phyloP scores from a whole-genome alignment of 1,140 invertebrate genomes.

The Carposina sasakii region DNA sequence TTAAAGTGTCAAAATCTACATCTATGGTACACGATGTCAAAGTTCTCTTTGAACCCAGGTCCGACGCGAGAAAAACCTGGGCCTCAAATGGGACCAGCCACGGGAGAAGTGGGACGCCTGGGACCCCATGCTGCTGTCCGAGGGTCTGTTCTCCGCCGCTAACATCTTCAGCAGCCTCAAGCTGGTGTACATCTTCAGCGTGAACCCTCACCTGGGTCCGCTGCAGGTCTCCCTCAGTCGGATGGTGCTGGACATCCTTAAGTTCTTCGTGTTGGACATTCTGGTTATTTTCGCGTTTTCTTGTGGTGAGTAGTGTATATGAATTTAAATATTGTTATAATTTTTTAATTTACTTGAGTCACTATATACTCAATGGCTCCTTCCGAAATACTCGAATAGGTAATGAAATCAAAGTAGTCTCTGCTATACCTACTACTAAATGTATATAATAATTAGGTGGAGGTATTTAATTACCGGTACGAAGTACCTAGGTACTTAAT shows the following conservation, averaged over 20 bases:
- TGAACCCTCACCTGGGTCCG: constrained; percentile 97
- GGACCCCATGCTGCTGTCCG: constrained; percentile 97
- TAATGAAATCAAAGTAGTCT: too few relatives aligned
- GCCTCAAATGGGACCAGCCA: constrained; percentile 74
- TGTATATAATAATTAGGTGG: too few relatives aligned
- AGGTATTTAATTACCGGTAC: too few relatives aligned
- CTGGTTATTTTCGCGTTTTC: constrained; percentile 98
- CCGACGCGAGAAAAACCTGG: constrained; percentile 75
- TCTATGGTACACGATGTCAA: too few relatives aligned
- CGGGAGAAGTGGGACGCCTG: constrained; percentile 95
- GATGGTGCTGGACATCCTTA: constrained; percentile 99
- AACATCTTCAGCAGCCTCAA: constrained; percentile 98
- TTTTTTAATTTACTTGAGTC: too few relatives aligned
- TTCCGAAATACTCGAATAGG: too few relatives aligned
- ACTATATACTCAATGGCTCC: too few relatives aligned
- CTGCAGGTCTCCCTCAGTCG: constrained; percentile 96
- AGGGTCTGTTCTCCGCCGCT: constrained; percentile 96
- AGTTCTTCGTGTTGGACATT: constrained; percentile 96
- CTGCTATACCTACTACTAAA: too few relatives aligned
- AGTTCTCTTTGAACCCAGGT: constrained; percentile 65
- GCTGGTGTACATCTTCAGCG: constrained; percentile 98
- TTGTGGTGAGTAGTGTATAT: constrained; percentile 92
- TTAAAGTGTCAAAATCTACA: too few relatives aligned
- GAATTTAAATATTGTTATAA: too few relatives aligned
- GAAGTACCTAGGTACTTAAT: too few relatives aligned